Base-by-base conservation (phyloP, 1,140 invertebrate species). In the Bombus confusus region DNA sequence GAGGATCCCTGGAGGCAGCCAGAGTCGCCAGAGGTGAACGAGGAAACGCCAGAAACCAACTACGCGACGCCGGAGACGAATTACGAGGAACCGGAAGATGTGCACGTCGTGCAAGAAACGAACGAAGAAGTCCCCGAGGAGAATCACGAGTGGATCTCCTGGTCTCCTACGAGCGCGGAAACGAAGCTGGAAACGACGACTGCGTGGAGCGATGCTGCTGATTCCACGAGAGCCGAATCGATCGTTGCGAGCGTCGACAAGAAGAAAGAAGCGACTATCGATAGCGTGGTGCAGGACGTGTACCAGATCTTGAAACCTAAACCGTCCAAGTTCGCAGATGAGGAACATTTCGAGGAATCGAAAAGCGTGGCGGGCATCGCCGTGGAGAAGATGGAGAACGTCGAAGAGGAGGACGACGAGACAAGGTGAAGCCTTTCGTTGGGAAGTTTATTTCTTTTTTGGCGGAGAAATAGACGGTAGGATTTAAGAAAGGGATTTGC, bases 11-110 rank as follows among this genome's bases (percentile, higher is more conserved):
- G 13, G 31, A 1, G 8, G 5, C 69, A 86, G 4, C 83, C 90
- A 34, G 93, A 94, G 62, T 87, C 88, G 12, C 88, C 93, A 0
- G 94, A 94, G 79, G 77, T 91, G 64, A 93, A 93, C 69, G 87
- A 93, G n/a, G 94, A 91, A 43, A 94, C 91, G n/a, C 91, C 93
- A 31, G 94, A 94, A 83, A 84, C 72, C n/a, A 94, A 93, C 80
- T 92, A 94, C n/a, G 94, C 91, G 22, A 92, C 87, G 18, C 91
- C 92, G 10, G 94, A 94, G 81, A 89, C 59, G 59, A 93, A 92
- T 87, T 90, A 93, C 57, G 93, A 93, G 76, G 31, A 31, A 12
- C 86, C 92, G 78, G 93, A 93, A 83, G 62, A 3, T 4, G 81
- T 81, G 22, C 84, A 92, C n/a, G 87, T 31, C 5, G 71, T 13